phyloP scores from a whole-genome alignment of 2,113 vertebrate genomes.

The Lasiurus cinereus region DNA sequence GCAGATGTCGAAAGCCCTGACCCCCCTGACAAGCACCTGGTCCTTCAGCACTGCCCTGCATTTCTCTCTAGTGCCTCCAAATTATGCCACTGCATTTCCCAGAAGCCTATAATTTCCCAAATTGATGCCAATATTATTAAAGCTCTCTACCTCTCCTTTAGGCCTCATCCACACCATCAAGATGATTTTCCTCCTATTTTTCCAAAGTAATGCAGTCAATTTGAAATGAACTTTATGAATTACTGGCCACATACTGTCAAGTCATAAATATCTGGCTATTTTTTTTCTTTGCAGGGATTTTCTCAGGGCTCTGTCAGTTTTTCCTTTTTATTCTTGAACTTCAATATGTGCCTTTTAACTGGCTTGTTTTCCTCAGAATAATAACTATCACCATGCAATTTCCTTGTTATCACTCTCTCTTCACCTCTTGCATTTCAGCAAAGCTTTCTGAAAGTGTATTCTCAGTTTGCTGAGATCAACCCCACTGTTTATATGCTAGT shows the following conservation, averaged over 20 bases:
- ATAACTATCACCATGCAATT: background rate
- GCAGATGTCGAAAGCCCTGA: background rate
- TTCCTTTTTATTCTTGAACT: background rate
- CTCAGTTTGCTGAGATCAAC: background rate
- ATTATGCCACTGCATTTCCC: background rate
- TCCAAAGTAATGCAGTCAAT: background rate
- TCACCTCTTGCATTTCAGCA: background rate
- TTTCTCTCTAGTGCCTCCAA: background rate
- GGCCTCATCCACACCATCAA: background rate
- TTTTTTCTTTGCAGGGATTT: background rate
- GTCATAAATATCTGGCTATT: background rate
- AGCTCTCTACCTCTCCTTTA: background rate
- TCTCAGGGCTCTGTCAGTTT: background rate
- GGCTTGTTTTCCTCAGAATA: background rate
- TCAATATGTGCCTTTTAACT: background rate
- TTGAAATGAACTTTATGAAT: background rate
- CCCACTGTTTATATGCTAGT: background rate
- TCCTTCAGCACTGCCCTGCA: background rate
- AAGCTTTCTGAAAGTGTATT: background rate
- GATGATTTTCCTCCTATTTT: background rate
- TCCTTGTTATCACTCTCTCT: background rate
- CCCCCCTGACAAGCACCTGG: background rate
- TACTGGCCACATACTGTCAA: background rate
- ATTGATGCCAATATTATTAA: background rate
- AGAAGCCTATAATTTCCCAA: background rate